These are phyloP conservation scores for Vanacampus margaritifer DNA, from an alignment of 2,113 vertebrate species.

Conservation along the genomic window DNA sequence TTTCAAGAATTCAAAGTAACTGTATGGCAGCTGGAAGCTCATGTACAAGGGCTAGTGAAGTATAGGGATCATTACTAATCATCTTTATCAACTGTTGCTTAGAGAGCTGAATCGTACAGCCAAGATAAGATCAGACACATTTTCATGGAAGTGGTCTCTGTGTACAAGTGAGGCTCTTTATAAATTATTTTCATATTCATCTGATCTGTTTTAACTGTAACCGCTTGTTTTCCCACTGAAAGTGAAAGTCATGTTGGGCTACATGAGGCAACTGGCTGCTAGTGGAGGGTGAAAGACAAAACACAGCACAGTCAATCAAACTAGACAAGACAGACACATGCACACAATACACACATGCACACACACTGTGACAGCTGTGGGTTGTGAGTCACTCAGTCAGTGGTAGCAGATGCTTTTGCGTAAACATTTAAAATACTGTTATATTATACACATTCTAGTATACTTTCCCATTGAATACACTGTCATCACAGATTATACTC, in stretches of 20 bases:
- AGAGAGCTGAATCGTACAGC: neutral
- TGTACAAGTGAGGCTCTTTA: neutral
- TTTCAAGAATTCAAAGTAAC: neutral
- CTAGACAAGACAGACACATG: neutral
- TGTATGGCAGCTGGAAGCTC: too few species aligned
- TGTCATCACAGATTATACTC: neutral
- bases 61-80: neutral
- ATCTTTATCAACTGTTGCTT: neutral
- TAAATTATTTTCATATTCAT: neutral
- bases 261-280: constrained; percentile 10
- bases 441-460: neutral
- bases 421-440: neutral
- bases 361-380: constrained; percentile 19
- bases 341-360: constrained; percentile 4
- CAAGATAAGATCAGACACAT: neutral
- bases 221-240: constrained; percentile 9
- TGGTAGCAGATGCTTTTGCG: neutral
- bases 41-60: neutral
- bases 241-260: constrained; percentile 5
- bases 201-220: neutral
- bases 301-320: constrained; percentile 9
- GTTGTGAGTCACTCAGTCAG: constrained; percentile 5
- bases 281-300: constrained; percentile 15
- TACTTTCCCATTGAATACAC: neutral
- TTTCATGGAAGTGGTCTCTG: neutral